phyloP scores from a whole-genome alignment of 2,113 vertebrate genomes.

The Podocnemis expansa region DNA sequence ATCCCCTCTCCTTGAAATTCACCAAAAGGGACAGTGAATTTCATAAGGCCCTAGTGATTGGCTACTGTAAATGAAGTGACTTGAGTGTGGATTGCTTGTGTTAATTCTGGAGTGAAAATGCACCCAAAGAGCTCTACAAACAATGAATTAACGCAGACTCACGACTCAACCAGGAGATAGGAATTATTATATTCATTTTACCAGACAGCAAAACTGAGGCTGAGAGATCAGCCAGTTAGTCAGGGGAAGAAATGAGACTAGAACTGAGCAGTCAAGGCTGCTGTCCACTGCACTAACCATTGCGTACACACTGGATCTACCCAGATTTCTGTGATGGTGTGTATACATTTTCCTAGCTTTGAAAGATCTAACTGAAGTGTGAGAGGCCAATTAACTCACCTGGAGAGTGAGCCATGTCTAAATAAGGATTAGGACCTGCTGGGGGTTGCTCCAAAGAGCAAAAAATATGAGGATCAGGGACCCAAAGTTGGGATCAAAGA shows the following conservation, averaged over 20 bases:
- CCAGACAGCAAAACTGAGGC: not conserved
- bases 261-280: not conserved
- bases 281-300: not conserved
- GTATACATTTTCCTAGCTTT: too few relatives aligned
- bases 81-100: not conserved
- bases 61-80: not conserved
- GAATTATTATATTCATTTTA: not conserved
- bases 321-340: not conserved
- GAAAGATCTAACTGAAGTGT: too few relatives aligned
- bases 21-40: too few relatives aligned
- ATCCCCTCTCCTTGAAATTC: too few relatives aligned
- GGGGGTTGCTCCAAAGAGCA: not conserved
- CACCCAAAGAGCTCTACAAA: not conserved
- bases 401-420: too few relatives aligned
- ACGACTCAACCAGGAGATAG: not conserved
- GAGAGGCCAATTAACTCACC: too few relatives aligned
- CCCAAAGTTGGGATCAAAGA: not conserved
- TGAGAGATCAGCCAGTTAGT: not conserved
- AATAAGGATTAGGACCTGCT: too few relatives aligned
- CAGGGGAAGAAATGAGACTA: not conserved
- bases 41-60: too few relatives aligned
- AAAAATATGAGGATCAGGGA: not conserved
- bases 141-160: not conserved
- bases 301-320: not conserved
- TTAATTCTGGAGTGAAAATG: not conserved